These are phyloP conservation scores for Alces alces DNA, from an alignment of 2,113 vertebrate species.

Conservation along the genomic window DNA sequence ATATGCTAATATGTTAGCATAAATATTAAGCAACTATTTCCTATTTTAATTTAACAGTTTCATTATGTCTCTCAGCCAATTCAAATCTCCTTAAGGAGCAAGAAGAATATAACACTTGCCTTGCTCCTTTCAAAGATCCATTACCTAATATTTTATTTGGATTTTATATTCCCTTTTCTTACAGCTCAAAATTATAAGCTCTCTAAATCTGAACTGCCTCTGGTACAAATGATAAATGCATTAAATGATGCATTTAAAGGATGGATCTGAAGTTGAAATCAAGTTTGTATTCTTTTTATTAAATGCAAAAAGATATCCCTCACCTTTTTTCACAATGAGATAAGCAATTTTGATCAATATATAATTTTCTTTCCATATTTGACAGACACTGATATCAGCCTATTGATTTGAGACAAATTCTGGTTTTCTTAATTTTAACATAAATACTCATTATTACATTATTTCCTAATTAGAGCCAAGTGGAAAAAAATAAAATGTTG, in stretches of 20 bases:
- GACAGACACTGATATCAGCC: background rate
- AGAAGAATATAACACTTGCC: background rate
- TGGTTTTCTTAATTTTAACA: background rate
- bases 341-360: background rate
- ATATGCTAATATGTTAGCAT: background rate
- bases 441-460: background rate
- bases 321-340: background rate
- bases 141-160: background rate
- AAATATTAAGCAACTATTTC: background rate
- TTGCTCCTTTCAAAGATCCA: background rate
- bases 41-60: background rate
- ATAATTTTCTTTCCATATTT: conserved; percentile 12
- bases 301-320: background rate
- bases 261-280: background rate
- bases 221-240: background rate
- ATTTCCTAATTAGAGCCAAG: background rate
- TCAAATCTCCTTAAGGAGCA: background rate
- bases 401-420: background rate
- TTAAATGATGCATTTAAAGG: background rate
- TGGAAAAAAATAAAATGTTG: background rate
- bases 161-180: background rate
- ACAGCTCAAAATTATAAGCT: background rate
- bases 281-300: background rate
- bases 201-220: background rate
- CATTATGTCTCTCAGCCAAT: background rate